These are phyloP conservation scores for Chromis chromis DNA, from an alignment of 2,797 vertebrate species.

Conservation along the genomic window DNA sequence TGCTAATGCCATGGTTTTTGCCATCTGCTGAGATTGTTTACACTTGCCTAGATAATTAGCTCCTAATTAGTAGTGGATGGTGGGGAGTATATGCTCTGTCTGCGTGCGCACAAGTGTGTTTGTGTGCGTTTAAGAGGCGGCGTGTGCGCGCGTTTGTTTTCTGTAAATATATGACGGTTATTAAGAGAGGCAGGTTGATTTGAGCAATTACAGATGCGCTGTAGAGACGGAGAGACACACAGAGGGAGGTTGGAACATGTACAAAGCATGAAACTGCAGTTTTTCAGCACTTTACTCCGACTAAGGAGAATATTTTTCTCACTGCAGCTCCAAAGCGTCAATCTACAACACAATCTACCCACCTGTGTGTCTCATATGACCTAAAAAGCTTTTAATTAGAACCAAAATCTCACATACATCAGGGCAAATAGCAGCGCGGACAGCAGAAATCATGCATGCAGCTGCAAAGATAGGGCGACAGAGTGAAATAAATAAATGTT, in stretches of 20 bases:
- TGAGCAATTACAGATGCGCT: slow-evolving; percentile 33
- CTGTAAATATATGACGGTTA: slow-evolving; percentile 47
- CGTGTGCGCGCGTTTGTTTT: slow-evolving; percentile 31
- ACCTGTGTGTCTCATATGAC: too few species aligned
- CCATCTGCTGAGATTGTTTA: slow-evolving; percentile 95
- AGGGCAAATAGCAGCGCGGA: neutral
- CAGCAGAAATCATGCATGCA: neutral
- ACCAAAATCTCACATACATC: neutral
- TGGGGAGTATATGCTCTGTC: slow-evolving; percentile 72
- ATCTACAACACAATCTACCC: too few species aligned
- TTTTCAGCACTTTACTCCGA: neutral
- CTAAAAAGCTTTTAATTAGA: neutral
- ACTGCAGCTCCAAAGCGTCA: neutral
- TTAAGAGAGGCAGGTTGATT: slow-evolving; percentile 49
- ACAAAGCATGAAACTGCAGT: neutral
- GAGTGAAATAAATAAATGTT: neutral
- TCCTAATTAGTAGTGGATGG: slow-evolving; percentile 90
- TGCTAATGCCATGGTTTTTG: slow-evolving; percentile 83
- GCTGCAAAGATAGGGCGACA: too few species aligned
- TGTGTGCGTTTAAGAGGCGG: slow-evolving; percentile 46
- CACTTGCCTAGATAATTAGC: slow-evolving; percentile 92
- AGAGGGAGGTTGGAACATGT: neutral
- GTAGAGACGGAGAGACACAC: neutral
- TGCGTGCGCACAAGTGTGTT: slow-evolving; percentile 37
- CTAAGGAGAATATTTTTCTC: neutral